phyloP scores from a whole-genome alignment of 2,113 vertebrate species.

The Engraulis encrasicolus region DNA sequence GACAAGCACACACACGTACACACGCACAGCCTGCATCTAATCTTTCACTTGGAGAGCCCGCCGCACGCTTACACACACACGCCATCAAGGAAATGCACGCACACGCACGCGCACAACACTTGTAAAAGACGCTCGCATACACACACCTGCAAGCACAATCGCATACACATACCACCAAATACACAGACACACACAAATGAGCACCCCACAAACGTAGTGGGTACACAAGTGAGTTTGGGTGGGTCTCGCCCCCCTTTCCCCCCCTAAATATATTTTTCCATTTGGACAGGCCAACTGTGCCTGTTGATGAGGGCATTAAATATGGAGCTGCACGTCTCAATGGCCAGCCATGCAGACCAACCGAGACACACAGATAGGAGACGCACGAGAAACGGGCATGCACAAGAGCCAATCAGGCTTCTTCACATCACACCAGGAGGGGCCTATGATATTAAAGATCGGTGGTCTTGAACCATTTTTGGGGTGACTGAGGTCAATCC shows the following conservation, averaged over 20 bases:
- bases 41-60: no score
- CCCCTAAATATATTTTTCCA: neutral
- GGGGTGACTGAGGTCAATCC: no score
- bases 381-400: slow-evolving; percentile 7
- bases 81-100: no score
- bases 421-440: neutral
- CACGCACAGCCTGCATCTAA: no score
- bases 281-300: slow-evolving; percentile 13
- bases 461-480: no score
- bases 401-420: neutral
- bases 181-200: slow-evolving; percentile 21
- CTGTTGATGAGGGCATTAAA: slow-evolving; percentile 17
- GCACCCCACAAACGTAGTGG: slow-evolving; percentile 30
- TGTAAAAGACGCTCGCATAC: no score
- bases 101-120: no score
- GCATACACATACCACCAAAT: no score
- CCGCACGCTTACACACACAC: no score
- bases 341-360: neutral
- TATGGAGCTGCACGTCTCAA: slow-evolving; percentile 6
- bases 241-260: slow-evolving; percentile 40
- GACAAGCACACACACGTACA: no score
- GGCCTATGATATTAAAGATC: neutral
- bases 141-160: no score
- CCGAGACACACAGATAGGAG: neutral
- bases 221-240: slow-evolving; percentile 43